Evolutionary conservation across 2,113 vertebrate genomes (phyloP).

Genomic region (Lagopus muta): DNA sequence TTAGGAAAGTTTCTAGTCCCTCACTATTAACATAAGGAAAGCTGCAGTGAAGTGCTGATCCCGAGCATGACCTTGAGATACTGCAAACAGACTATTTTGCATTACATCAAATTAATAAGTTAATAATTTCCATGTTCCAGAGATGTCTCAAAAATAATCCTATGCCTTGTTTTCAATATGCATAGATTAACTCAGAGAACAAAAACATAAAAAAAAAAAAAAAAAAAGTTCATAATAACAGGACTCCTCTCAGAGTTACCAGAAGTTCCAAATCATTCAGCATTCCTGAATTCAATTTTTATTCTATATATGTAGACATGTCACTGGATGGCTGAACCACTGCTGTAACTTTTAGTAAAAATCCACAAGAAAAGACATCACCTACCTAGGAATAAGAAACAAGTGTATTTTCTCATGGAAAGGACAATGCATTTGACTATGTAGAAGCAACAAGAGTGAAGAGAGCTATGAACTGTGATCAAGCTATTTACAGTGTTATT

Average conservation of each 20-base stretch:
- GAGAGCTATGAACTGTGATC: neutral
- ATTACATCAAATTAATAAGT: neutral
- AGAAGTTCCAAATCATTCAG: neutral
- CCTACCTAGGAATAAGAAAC: neutral
- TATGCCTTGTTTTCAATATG: neutral
- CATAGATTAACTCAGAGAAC: neutral
- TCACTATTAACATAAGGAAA: neutral
- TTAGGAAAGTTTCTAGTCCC: neutral
- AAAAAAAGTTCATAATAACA: neutral
- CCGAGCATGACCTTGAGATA: neutral
- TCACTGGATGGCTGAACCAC: neutral
- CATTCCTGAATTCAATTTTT: neutral
- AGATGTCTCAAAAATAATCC: neutral
- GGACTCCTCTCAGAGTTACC: neutral
- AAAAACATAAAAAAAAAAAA: neutral
- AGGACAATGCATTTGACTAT: neutral
- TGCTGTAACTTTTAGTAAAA: neutral
- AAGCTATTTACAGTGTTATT: neutral
- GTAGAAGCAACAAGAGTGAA: neutral
- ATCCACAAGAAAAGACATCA: neutral
- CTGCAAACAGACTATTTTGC: neutral
- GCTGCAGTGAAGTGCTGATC: neutral
- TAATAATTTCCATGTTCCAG: neutral
- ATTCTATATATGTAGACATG: neutral
- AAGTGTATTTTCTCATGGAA: neutral